Percentiles rank a stretch among this genome's conserved stretches.
These are phyloP conservation scores for Tupaia chinensis DNA, from an alignment of 2,113 vertebrate genomes.

Conservation along the genomic window DNA sequence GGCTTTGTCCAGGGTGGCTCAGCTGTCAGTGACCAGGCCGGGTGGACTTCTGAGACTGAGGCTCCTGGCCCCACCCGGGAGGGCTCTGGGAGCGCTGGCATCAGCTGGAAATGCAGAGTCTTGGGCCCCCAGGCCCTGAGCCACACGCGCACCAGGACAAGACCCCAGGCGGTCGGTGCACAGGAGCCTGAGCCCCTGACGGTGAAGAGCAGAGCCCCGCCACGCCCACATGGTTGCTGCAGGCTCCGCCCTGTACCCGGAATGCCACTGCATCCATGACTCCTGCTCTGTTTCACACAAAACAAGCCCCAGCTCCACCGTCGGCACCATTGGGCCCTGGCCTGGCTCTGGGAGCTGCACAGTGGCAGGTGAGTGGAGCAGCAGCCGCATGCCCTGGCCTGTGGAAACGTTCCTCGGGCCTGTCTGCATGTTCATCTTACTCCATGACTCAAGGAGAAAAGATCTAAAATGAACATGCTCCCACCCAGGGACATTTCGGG, in stretches of 20 bases:
- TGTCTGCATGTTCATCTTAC: neutral
- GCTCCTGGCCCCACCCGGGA: neutral
- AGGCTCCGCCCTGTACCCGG: too few species aligned
- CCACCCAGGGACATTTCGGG: neutral
- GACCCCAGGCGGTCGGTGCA: neutral
- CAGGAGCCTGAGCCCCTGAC: rapidly evolving
- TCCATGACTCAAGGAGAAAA: neutral
- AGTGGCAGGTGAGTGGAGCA: too few species aligned
- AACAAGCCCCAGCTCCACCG: neutral
- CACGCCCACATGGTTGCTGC: neutral
- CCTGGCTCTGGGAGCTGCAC: neutral
- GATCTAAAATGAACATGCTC: neutral
- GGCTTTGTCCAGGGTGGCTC: neutral
- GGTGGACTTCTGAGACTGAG: neutral
- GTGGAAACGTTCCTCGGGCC: too few species aligned
- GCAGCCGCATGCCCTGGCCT: too few species aligned
- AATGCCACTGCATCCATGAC: neutral
- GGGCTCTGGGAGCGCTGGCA: neutral
- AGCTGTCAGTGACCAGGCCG: neutral
- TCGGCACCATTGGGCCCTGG: neutral
- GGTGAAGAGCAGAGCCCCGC: neutral
- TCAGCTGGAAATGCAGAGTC: neutral
- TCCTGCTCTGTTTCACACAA: neutral
- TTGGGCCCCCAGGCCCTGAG: neutral
- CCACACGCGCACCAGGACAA: rapidly evolving